Conservation (phyloP, 2,797 vertebrate species). For the Cheirogaleus major region DNA sequence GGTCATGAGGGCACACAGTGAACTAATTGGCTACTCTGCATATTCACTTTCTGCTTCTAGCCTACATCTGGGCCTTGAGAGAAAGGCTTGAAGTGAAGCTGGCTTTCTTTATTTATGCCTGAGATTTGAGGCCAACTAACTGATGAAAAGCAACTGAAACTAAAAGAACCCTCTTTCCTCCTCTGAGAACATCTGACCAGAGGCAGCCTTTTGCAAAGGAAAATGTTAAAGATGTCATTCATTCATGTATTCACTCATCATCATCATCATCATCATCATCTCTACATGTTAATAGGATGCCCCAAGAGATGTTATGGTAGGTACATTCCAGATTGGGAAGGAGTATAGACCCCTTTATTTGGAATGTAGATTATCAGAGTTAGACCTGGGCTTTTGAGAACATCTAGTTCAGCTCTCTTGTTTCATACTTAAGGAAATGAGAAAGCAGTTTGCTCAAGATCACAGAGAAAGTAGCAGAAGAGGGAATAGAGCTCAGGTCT, state of each 20-base stretch:
- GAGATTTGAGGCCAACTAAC: background rate
- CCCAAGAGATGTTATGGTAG: background rate
- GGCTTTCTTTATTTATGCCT: constrained; percentile 41
- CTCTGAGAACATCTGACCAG: background rate
- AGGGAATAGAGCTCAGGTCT: background rate
- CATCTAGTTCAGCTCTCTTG: background rate
- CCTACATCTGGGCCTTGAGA: constrained; percentile 68
- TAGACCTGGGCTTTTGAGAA: background rate
- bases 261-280: background rate
- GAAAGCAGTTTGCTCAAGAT: background rate
- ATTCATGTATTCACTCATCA: background rate
- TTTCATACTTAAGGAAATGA: background rate
- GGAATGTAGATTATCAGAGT: background rate
- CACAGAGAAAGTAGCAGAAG: background rate
- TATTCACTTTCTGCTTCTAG: constrained; percentile 81
- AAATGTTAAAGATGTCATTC: background rate
- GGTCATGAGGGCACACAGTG: constrained; percentile 93
- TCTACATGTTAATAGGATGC: background rate
- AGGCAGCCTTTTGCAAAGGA: background rate
- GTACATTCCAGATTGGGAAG: background rate
- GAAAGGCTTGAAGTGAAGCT: background rate
- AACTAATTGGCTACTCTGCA: constrained; percentile 94
- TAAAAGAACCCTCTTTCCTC: background rate
- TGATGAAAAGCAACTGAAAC: background rate
- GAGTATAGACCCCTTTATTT: background rate